Evolutionary conservation across 1,140 invertebrate species (phyloP).

Genomic region (Dendroctonus ponderosae): DNA sequence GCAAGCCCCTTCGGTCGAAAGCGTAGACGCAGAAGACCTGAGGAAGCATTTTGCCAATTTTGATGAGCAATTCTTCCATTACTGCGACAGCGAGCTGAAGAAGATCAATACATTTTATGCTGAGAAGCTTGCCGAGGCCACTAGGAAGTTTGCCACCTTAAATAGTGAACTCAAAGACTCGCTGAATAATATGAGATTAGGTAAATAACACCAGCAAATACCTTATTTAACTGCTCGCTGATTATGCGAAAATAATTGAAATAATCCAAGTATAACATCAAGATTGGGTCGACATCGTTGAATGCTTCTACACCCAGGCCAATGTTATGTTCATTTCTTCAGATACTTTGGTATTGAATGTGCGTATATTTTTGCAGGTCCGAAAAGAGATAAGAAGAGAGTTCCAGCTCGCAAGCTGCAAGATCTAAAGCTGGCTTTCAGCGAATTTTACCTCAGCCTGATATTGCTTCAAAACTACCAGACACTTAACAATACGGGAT

Average conservation of each 20-base stretch:
- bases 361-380: neutral
- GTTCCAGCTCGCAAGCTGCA: slow-evolving; percentile 68
- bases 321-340: too few relatives aligned
- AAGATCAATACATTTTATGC: slow-evolving; percentile 89
- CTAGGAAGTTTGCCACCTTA: slow-evolving; percentile 73
- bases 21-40: slow-evolving; percentile 65
- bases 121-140: slow-evolving; percentile 87
- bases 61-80: slow-evolving; percentile 82
- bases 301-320: too few relatives aligned
- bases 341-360: too few relatives aligned
- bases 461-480: slow-evolving; percentile 75
- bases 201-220: too few relatives aligned
- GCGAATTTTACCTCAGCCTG: slow-evolving; percentile 87
- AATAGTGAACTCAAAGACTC: slow-evolving; percentile 68
- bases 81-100: slow-evolving; percentile 79
- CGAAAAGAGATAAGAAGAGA: slow-evolving; percentile 42
- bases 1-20: slow-evolving; percentile 68
- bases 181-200: slow-evolving; percentile 53
- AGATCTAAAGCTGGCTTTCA: slow-evolving; percentile 88
- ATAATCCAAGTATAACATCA: too few relatives aligned
- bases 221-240: too few relatives aligned
- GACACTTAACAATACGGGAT: slow-evolving; percentile 88
- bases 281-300: too few relatives aligned
- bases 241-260: too few relatives aligned
- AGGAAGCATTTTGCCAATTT: slow-evolving; percentile 76